Base-by-base conservation (phyloP, 2,888 invertebrate species). In the Lepidochrysops patricia region DNA sequence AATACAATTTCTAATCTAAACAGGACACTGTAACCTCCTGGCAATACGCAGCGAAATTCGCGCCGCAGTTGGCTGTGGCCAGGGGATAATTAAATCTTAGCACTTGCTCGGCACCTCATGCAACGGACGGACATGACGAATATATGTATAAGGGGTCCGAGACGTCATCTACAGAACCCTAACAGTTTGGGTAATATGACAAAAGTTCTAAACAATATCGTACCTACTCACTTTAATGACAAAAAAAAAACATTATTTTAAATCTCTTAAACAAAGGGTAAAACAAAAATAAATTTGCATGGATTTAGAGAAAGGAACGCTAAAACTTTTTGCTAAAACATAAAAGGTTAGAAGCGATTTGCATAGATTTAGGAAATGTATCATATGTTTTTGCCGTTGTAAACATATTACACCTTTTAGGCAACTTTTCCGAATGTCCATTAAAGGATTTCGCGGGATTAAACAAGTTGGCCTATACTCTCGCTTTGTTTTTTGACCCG, bases 381-480 rank as follows among this genome's bases (percentile, higher is more conserved):
- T 54, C 54, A 15, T 23, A 25, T 58, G 35, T 50, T 34, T 34
- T 35, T 26, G 32, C 4, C 48, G 34, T 32, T 49, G 48, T 48
- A 52, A 58, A 58, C 58, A 58, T 35, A 26, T 58, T 50, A 35
- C 74, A 80, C 77, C 79, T 80, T 82, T 81, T 74, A 78, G 72
- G 71, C 75, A 58, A 58, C 73, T 75, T 76, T 73, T 68, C 74
- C 71, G 72, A 75, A 75, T 58, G 77, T 82, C 84, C 84, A 84
- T 84, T 84, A 84, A 80, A 75, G 79, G 84, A 79, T 84, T 82
- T 52, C 76, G 70, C 63, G 65, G 76, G 80, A 79, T 82, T 80
- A 77, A 73, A 68, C 71, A 71, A 75, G 73, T 75, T 72, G 70
- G 67, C 67, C 19, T 9, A 23, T 19, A 43, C 19, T 9, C 37